phyloP scores from a whole-genome alignment of 2,113 vertebrate genomes.

The Alces alces region DNA sequence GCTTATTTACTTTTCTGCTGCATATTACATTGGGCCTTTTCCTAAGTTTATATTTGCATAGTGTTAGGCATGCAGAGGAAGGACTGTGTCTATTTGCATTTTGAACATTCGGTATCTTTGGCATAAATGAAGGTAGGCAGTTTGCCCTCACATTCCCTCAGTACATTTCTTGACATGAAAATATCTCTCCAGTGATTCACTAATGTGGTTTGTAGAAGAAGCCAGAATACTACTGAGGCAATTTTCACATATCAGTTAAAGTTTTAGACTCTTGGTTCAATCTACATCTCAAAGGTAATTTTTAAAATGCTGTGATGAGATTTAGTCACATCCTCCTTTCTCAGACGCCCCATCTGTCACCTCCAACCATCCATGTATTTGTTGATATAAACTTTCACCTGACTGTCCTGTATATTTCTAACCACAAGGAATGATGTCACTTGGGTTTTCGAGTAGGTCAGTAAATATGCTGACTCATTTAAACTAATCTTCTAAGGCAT shows the following conservation, averaged over 20 bases:
- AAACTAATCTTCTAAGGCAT: background rate
- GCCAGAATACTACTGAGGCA: background rate
- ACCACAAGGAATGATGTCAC: background rate
- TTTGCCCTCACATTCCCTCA: background rate
- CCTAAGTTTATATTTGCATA: slow-evolving; percentile 29
- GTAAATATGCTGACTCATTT: background rate
- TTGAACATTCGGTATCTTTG: background rate
- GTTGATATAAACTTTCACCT: background rate
- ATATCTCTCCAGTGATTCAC: slow-evolving; percentile 11
- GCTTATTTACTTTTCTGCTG: slow-evolving; percentile 20
- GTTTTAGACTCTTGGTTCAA: background rate
- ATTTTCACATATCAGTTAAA: background rate
- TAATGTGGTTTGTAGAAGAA: background rate
- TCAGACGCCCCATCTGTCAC: background rate
- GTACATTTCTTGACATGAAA: slow-evolving; percentile 22
- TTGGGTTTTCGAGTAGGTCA: background rate
- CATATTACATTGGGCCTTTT: background rate
- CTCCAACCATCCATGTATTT: background rate
- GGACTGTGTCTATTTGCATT: slow-evolving; percentile 11
- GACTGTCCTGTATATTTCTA: slow-evolving; percentile 4
- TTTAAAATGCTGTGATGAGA: background rate
- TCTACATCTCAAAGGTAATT: slow-evolving; percentile 28
- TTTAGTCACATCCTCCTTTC: background rate
- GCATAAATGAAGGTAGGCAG: slow-evolving; percentile 2
- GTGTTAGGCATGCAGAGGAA: background rate